Base-by-base conservation (phyloP, 1,140 invertebrate genomes). In the Leucophenga varia region DNA sequence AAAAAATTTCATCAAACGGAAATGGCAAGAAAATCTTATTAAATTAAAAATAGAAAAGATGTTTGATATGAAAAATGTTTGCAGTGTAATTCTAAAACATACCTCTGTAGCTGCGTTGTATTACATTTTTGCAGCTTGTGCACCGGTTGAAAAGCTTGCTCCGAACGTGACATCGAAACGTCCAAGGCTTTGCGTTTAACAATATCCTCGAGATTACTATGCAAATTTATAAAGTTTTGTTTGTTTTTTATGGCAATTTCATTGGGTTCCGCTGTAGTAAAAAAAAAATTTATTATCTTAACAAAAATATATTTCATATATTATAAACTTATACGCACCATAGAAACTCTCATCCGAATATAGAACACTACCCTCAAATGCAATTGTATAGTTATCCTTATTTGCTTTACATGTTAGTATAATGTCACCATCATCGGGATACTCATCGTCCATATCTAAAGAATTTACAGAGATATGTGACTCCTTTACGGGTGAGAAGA, bases 301-400 rank as follows among this genome's bases (percentile, higher is more conserved):
- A n/a, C n/a, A 20, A 3, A 13, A 9, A 6, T 40, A 14, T 13
- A 14, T 30, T 14, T 25, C n/a, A 28, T 20, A 19, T 2, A 35
- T 34, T 21, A 32, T 21, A 7, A 6, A 18, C 1, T 14, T 20
- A 30, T 36, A 63, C 67, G 77, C 74, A 85, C 83, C 85, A 71
- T 85, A 88, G 67, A 88, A 86, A 54, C 88, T 91, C 63, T 89
- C 88, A 76, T 91, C 89, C 8, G 89, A 90, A 70, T 89, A 91
- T 79, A 88, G 87, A 28, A 89, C 86, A 61, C 90, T 92, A 56
- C 89, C 91, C 78, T 95, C 91, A 64, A 95, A 95, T 38, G 91
- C 91, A 61, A 95, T 93, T 41, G 91, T 95, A 72, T 95, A 95
- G 77, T 94, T 95, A 70, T 93, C 88, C 78, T 93, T 93, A 67